phyloP scores from a whole-genome alignment of 2,888 invertebrate species.

The Xiphydria camelus region DNA sequence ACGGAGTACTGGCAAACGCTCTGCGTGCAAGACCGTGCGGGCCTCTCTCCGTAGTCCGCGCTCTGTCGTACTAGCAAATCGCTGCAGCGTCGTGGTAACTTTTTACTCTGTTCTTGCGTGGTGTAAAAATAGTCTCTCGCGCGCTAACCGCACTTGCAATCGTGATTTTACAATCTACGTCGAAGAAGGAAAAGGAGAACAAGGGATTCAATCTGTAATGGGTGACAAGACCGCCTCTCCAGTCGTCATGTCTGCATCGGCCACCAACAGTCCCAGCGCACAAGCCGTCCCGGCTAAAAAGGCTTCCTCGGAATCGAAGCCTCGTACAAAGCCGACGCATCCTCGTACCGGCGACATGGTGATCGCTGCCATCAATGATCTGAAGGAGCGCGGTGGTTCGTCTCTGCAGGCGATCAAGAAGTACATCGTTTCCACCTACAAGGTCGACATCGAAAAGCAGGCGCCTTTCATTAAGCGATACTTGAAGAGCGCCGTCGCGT shows the following conservation, averaged over 20 bases:
- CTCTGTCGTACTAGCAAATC: too few relatives aligned
- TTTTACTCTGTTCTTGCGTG: too few relatives aligned
- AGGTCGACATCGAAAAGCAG: constrained; percentile 62
- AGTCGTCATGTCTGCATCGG: constrained; percentile 8
- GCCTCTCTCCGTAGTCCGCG: too few relatives aligned
- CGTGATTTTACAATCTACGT: too few relatives aligned
- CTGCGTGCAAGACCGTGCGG: too few relatives aligned
- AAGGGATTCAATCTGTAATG: background rate
- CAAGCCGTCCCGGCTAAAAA: constrained; percentile 9
- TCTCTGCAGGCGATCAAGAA: constrained; percentile 65
- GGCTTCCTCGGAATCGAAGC: constrained; percentile 31
- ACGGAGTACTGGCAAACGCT: too few relatives aligned
- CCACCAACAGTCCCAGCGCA: constrained; percentile 2
- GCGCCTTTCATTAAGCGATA: constrained; percentile 64
- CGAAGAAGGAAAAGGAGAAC: background rate
- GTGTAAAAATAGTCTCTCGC: too few relatives aligned
- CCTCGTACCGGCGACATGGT: constrained; percentile 63
- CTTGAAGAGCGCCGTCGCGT: constrained; percentile 61
- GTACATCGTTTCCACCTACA: constrained; percentile 64
- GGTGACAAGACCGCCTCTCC: constrained; percentile 1
- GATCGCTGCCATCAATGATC: constrained; percentile 59
- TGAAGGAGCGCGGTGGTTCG: constrained; percentile 64
- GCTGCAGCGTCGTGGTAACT: too few relatives aligned
- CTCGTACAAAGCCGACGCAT: constrained; percentile 55
- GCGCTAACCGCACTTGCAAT: too few relatives aligned